These are phyloP conservation scores for Florisuga fusca DNA, from an alignment of 2,797 vertebrate genomes.

Conservation along the genomic window DNA sequence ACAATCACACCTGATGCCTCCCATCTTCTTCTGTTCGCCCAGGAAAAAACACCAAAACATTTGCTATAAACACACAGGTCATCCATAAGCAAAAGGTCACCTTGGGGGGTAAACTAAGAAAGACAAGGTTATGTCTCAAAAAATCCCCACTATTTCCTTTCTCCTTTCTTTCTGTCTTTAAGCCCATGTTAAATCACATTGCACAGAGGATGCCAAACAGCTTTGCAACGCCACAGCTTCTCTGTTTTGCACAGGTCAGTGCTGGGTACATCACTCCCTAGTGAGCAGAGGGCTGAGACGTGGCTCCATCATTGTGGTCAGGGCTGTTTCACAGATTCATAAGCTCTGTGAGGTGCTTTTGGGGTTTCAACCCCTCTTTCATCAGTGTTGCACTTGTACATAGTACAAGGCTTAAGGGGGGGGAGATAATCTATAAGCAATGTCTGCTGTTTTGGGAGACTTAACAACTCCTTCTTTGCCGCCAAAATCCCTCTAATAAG, in stretches of 20 bases:
- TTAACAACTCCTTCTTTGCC: neutral
- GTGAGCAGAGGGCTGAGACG: rapidly evolving
- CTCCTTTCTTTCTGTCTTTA: neutral
- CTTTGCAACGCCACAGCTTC: neutral
- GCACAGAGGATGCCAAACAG: neutral
- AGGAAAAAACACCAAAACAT: neutral
- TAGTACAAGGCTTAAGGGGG: neutral
- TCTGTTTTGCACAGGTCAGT: neutral
- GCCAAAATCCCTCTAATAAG: constrained; percentile 6
- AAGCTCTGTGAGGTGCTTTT: neutral
- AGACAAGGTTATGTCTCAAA: rapidly evolving
- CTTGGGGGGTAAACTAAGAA: neutral
- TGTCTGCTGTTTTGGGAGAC: neutral
- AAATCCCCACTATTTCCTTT: rapidly evolving
- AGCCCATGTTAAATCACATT: neutral
- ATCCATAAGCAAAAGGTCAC: neutral
- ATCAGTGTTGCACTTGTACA: neutral
- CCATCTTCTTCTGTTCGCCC: neutral
- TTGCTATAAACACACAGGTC: neutral
- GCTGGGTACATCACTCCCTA: rapidly evolving
- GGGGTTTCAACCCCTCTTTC: neutral
- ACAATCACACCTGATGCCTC: neutral
- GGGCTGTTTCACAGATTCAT: neutral
- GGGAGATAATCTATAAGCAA: neutral
- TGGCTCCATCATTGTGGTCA: rapidly evolving